Conservation (phyloP, 2,113 vertebrate species). For the Macquaria ambigua region DNA sequence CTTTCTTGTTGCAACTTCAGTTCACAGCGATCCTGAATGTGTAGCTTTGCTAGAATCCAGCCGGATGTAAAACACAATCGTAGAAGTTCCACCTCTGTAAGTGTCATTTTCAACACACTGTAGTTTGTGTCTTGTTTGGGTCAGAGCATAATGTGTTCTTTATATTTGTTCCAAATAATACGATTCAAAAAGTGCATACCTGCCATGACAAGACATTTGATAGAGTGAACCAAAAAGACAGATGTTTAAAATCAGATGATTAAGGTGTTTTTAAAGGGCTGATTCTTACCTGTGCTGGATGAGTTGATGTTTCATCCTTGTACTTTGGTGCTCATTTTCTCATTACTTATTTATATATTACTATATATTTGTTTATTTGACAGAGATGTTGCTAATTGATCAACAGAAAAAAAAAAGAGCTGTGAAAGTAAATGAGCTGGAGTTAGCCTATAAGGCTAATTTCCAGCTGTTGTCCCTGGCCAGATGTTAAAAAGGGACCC, state of each 20-base stretch:
- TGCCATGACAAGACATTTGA: not conserved
- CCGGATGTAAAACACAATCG: too few species aligned
- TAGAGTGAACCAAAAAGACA: not conserved
- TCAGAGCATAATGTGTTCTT: not conserved
- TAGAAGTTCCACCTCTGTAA: not conserved
- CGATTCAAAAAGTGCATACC: too few species aligned
- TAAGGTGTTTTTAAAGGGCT: not conserved
- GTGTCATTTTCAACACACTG: slow-evolving; percentile 12
- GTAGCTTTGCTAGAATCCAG: not conserved
- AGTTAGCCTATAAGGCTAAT: too few species aligned
- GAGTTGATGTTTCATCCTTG: too few species aligned
- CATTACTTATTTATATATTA: too few species aligned
- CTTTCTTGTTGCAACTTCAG: not conserved
- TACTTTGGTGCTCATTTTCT: too few species aligned
- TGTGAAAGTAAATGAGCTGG: not conserved
- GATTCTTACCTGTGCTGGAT: not conserved
- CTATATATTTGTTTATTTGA: too few species aligned
- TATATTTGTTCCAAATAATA: not conserved
- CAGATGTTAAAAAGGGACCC: too few species aligned
- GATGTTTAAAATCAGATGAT: not conserved
- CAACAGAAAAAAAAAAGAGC: not conserved
- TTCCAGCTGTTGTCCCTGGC: too few species aligned
- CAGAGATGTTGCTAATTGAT: not conserved
- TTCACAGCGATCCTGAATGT: not conserved
- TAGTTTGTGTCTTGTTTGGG: slow-evolving; percentile 6